Base-by-base conservation (phyloP, 2,797 vertebrate species). In the Cossypha polioptera region DNA sequence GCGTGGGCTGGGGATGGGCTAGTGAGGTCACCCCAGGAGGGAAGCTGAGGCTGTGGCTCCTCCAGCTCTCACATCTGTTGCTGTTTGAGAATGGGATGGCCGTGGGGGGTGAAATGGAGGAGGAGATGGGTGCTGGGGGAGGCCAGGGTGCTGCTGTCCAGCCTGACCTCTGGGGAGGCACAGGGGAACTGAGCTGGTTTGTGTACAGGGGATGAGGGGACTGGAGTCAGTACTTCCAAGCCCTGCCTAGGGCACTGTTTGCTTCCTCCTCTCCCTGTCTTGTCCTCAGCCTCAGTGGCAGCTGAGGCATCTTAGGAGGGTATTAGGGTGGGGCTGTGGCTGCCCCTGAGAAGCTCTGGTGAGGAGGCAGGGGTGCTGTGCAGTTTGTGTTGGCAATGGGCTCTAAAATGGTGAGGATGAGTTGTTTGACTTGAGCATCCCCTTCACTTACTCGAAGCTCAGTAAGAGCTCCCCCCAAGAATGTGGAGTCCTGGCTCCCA, bases 181-280 rank as follows among this genome's bases (percentile, higher is more conserved):
- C 0, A 40, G 5, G 13, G 42, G 22, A 3, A 6, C 47, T 33
- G 29, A 0, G 4, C 14, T 68, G 65, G 5, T 26, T 61, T 1
- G 3, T 61, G 42, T 35, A 16, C 11, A 20, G 35, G 24, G 26
- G 4, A 10, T 9, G 33, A 53, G 26, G 26, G 17, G 11, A 13
- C 8, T 5, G 12, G 20, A 29, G 71, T 74, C 1, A 3, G 36
- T 11, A 10, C 7, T 40, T 43, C 18, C 19, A 25, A 63, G 24
- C 47, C 12, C 36, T 72, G 45, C 11, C 36, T 48, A 0, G 42
- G 53, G 31, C 14, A 51, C 21, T 0, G 0, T 31, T 81, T 0
- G 0, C 17, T 45, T 33, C 62, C 17, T 88, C 14, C 25, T 59
- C 5, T 29, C n/a, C 0, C 11, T 45, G 20, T 35, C 21, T 0